Percentiles rank a stretch among this genome's conserved stretches.
Conservation (phyloP, 2,797 vertebrate species). For the Sebastes cheni region DNA sequence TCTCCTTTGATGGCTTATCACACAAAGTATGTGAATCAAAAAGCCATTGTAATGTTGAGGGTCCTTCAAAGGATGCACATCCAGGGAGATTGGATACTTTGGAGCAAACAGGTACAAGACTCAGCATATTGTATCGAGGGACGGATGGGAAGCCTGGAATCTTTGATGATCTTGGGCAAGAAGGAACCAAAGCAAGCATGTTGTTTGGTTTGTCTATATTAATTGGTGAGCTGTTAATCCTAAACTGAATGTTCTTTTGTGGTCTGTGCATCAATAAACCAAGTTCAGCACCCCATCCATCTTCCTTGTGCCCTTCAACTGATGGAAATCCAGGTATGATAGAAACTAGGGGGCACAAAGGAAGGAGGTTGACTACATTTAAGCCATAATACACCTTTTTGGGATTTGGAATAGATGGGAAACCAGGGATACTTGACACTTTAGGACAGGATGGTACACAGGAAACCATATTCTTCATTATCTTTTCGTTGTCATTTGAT, state of each 20-base stretch:
- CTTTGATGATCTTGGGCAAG: constrained; percentile 59
- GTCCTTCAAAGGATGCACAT: constrained; percentile 39
- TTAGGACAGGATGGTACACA: constrained; percentile 64
- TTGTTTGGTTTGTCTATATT: constrained; percentile 9
- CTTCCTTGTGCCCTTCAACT: constrained; percentile 10
- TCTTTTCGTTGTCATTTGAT: not conserved
- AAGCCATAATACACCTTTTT: constrained; percentile 11
- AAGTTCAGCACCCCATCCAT: constrained; percentile 25
- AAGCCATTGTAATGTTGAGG: constrained; percentile 30
- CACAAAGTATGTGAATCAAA: constrained; percentile 29
- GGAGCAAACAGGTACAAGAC: constrained; percentile 54
- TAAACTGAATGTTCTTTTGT: constrained; percentile 9
- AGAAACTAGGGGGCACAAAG: constrained; percentile 59
- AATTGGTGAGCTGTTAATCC: constrained; percentile 9
- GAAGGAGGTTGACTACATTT: constrained; percentile 50
- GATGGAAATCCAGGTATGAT: constrained; percentile 63
- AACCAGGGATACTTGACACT: constrained; percentile 56
- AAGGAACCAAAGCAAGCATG: constrained; percentile 51
- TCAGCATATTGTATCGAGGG: constrained; percentile 40
- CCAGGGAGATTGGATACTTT: constrained; percentile 56
- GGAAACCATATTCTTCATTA: constrained; percentile 33
- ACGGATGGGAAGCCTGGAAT: constrained; percentile 68
- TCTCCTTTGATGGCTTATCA: constrained; percentile 28
- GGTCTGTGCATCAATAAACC: constrained; percentile 25
- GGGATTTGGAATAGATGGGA: constrained; percentile 61